Percentiles rank a stretch among this genome's conserved stretches.
phyloP scores from a whole-genome alignment of 2,797 vertebrate genomes.

The Neopelma chrysocephalum region DNA sequence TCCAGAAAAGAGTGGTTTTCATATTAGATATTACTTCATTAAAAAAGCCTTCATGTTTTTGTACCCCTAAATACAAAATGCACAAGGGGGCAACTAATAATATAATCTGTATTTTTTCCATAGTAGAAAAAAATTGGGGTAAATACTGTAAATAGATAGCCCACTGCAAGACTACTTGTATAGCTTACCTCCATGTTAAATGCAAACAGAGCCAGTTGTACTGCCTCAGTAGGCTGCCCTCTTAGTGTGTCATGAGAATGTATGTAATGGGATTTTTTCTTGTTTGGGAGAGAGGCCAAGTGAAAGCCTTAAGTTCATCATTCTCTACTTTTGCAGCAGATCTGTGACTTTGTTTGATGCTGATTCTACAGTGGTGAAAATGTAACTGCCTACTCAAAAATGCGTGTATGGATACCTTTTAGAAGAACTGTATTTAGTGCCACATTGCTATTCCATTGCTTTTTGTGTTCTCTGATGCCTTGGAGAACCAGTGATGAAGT shows the following conservation, averaged over 20 bases:
- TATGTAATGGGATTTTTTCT: not conserved
- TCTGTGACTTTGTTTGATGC: not conserved
- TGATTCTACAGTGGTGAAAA: not conserved
- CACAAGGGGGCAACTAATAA: not conserved
- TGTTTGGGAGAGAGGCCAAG: not conserved
- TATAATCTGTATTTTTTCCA: not conserved
- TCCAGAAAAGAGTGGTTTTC: not conserved
- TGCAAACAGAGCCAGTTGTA: not conserved
- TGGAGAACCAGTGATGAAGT: not conserved
- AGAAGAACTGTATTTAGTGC: not conserved
- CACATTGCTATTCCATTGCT: fast-evolving
- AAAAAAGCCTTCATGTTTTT: not conserved
- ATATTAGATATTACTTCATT: not conserved
- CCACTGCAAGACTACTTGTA: not conserved
- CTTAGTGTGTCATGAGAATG: not conserved
- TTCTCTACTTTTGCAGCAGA: not conserved
- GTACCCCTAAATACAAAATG: not conserved
- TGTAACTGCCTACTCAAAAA: not conserved
- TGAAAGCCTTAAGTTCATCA: not conserved
- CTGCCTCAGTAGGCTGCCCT: not conserved
- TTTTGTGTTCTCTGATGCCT: not conserved
- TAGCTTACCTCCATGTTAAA: not conserved
- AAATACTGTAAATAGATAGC: not conserved
- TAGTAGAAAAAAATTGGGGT: not conserved
- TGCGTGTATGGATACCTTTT: not conserved